These are phyloP conservation scores for Thymallus thymallus DNA, from an alignment of 2,113 vertebrate species.

Conservation along the genomic window DNA sequence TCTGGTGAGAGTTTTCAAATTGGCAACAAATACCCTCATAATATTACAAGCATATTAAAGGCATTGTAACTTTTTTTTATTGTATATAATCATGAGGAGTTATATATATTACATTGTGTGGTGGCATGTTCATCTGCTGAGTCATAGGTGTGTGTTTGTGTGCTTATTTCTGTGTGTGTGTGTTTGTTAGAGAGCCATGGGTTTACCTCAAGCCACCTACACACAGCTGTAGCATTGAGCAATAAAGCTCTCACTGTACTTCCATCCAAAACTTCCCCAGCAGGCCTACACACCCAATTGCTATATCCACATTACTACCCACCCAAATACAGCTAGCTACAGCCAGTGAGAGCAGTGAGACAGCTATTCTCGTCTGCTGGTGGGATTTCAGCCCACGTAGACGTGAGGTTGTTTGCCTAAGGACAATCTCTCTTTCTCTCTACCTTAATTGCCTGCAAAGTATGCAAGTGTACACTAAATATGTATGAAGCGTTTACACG, in stretches of 20 bases:
- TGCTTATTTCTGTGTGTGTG: neutral
- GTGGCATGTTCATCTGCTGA: conserved; percentile 15
- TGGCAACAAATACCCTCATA: conserved; percentile 42
- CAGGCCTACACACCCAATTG: neutral
- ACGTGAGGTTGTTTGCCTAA: conserved; percentile 35
- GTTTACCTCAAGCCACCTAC: neutral
- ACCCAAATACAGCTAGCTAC: neutral
- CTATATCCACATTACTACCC: neutral
- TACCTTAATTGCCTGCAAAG: conserved; percentile 46
- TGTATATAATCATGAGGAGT: neutral
- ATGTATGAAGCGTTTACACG: conserved; percentile 24
- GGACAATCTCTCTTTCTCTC: conserved; percentile 35
- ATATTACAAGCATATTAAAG: neutral
- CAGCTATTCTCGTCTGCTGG: neutral
- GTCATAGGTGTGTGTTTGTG: conserved; percentile 29
- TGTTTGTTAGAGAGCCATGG: neutral
- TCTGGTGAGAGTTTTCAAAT: conserved; percentile 35
- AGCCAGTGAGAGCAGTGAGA: neutral
- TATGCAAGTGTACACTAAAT: conserved; percentile 38
- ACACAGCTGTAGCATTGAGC: no score
- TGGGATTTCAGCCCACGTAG: conserved; percentile 24
- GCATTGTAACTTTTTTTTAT: no score
- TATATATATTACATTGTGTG: neutral
- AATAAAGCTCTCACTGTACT: no score
- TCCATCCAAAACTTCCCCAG: no score